Evolutionary conservation across 2,797 vertebrate species (phyloP).

Genomic region (Sebastes reedi): DNA sequence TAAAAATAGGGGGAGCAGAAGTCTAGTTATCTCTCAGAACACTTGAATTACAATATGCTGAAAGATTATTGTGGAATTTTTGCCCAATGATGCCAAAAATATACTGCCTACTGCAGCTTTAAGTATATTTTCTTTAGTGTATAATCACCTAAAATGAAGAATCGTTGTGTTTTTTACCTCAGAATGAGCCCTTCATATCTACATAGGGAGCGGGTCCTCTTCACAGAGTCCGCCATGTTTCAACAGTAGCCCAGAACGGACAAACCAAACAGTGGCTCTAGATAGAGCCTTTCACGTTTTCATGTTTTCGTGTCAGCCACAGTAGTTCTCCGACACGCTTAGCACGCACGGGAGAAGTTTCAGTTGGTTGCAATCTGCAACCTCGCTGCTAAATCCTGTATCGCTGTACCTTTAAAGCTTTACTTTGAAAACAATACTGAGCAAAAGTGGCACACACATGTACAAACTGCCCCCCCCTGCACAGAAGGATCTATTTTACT

Average conservation of each 20-base stretch:
- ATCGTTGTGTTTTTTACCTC: no score
- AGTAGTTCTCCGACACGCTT: background rate
- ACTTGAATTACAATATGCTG: no score
- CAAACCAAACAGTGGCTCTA: background rate
- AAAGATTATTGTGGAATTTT: no score
- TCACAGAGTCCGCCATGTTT: no score
- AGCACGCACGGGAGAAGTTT: background rate
- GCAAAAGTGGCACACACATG: background rate
- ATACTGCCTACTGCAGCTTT: accelerated
- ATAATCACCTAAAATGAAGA: no score
- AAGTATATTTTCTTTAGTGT: no score
- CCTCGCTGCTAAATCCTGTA: no score
- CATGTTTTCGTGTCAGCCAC: background rate
- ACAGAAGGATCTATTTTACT: slow-evolving; percentile 29
- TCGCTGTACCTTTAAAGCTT: no score
- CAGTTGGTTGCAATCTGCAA: background rate
- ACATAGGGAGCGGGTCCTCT: no score
- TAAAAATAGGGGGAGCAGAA: background rate
- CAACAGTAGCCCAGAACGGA: background rate
- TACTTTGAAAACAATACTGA: background rate
- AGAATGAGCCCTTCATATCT: no score
- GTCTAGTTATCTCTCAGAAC: no score
- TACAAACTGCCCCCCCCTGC: background rate
- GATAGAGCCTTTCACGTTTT: background rate
- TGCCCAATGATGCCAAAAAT: no score